Evolutionary conservation across 1,140 invertebrate genomes (phyloP).

Genomic region (Formica exsecta): DNA sequence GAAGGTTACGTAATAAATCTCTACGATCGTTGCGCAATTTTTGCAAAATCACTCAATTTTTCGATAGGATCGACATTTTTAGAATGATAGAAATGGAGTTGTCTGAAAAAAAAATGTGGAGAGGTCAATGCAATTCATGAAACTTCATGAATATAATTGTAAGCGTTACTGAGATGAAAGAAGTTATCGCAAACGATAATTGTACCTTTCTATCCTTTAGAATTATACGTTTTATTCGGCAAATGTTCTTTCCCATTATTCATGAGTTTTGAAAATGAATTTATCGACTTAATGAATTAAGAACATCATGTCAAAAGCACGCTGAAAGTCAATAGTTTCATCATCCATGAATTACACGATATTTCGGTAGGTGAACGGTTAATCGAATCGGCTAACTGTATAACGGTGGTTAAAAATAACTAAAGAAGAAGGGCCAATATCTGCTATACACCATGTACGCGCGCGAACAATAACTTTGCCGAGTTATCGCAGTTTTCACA

Average conservation of each 20-base stretch:
- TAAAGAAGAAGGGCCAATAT: slow-evolving; percentile 23
- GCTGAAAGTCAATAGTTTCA: neutral
- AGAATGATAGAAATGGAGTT: slow-evolving; percentile 14
- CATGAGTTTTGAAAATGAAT: neutral
- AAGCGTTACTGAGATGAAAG: slow-evolving; percentile 38
- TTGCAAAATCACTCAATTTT: neutral
- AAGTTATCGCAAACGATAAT: slow-evolving; percentile 60
- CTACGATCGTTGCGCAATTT: slow-evolving; percentile 14
- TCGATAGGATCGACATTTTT: slow-evolving; percentile 21
- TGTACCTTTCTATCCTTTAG: slow-evolving; percentile 26
- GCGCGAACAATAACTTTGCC: slow-evolving; percentile 13
- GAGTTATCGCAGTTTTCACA: slow-evolving; percentile 56
- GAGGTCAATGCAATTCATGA: slow-evolving; percentile 55
- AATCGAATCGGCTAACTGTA: neutral
- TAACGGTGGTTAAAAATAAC: slow-evolving; percentile 31
- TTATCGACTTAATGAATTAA: slow-evolving; percentile 17
- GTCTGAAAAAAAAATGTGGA: neutral
- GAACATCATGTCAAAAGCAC: neutral
- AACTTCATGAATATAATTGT: slow-evolving; percentile 60
- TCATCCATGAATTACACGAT: slow-evolving; percentile 19
- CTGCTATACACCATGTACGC: neutral
- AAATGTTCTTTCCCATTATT: slow-evolving; percentile 28
- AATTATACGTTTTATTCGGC: slow-evolving; percentile 30
- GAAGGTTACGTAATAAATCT: slow-evolving; percentile 29
- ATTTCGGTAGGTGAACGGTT: slow-evolving; percentile 1